Evolutionary conservation across 2,888 invertebrate genomes (phyloP).

Genomic region (Zele albiditarsus): DNA sequence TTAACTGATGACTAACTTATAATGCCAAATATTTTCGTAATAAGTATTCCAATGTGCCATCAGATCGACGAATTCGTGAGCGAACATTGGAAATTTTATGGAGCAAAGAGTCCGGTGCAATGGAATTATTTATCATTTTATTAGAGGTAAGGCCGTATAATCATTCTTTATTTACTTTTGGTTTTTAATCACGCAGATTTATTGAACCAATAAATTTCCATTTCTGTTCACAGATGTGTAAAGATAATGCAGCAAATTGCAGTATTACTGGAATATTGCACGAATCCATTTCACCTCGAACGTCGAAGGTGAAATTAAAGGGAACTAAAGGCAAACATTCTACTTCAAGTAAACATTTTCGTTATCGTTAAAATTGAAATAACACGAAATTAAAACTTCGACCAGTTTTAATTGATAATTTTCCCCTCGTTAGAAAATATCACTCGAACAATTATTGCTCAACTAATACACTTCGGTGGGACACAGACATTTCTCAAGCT

Average conservation of each 20-base stretch:
- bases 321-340: conserved; percentile 59
- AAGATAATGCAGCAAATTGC: conserved; percentile 75
- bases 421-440: conserved; percentile 50
- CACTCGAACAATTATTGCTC: conserved; percentile 75
- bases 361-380: neutral
- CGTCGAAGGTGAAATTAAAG: conserved; percentile 60
- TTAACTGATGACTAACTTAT: neutral
- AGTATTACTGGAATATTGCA: conserved; percentile 77
- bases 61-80: conserved; percentile 77
- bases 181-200: neutral
- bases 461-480: conserved; percentile 75
- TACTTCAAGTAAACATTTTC: conserved; percentile 56
- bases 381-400: neutral
- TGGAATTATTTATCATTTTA: conserved; percentile 75
- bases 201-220: conserved; percentile 35
- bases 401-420: neutral
- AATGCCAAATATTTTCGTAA: too few species aligned
- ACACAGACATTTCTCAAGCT: conserved; percentile 77
- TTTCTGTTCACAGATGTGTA: conserved; percentile 73
- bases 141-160: conserved; percentile 74
- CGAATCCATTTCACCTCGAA: conserved; percentile 77
- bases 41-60: conserved; percentile 42
- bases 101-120: conserved; percentile 76
- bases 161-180: neutral
- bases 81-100: conserved; percentile 77